Base-by-base conservation (phyloP, 1,140 invertebrate species). In the Asbolus verrucosus region DNA sequence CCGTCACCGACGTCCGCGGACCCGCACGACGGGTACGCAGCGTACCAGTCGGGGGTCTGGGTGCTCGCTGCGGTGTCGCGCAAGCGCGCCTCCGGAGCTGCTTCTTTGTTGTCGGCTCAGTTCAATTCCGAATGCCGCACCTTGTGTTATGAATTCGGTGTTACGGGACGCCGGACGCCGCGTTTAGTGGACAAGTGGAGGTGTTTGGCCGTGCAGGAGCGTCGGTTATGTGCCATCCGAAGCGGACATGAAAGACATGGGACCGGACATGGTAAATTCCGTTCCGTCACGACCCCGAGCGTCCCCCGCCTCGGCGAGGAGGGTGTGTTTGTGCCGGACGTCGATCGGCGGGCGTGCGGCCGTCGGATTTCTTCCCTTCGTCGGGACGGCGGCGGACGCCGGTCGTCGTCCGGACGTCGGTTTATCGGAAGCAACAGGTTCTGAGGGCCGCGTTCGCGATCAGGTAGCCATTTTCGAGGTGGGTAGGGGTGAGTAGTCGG, bases 251-350 rank as follows among this genome's bases (percentile, higher is more conserved):
- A 89, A 88, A 81, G 88, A 90, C 84, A 88, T 89, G 86, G 89
- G 88, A 84, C 87, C 88, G 81, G 88, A 90, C 83, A 90, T 90
- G 88, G 88, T 90, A 84, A 84, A 76, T 78, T 81, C 81, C 79
- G 82, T 83, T 83, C 83, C 81, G 83, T 83, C 83, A 83, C n/a
- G 81, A 81, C 83, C 81, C 81, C 11, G 8, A 33, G 36, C 61
- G 27, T 24, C 38, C 11, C 11, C n/a, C n/a, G n/a, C n/a, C n/a
- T n/a, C n/a, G 13, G 13, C 43, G 21, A 18, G 16, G 43, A 50
- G 43, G 43, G 43, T 18, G 43, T 50, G 16, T 50, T n/a, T 50
- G 18, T 50, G 43, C 21, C 38, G 6, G 41, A 5, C 59, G 19
- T 30, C 19, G 9, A 2, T 36, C 2, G 11, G 9, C 9, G n/a